Evolutionary conservation across 2,888 invertebrate genomes (phyloP).

Genomic region (Pseudolycoriella hygida): DNA sequence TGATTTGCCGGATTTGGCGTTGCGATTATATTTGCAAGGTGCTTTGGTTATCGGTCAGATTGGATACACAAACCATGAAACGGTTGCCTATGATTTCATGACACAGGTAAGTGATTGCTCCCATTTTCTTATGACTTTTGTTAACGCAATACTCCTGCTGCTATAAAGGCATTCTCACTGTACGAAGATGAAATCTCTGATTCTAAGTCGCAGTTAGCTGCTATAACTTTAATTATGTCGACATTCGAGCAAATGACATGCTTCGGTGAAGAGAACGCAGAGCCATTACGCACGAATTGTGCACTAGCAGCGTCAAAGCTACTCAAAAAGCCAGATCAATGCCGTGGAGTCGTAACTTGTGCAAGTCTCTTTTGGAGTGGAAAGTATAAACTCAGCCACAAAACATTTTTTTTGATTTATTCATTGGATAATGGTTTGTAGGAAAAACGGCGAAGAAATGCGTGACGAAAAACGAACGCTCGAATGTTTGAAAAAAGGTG

Average conservation of each 20-base stretch:
- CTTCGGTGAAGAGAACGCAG: constrained; percentile 91
- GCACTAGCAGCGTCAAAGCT: constrained; percentile 90
- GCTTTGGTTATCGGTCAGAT: constrained; percentile 85
- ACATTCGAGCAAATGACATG: constrained; percentile 90
- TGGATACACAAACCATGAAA: constrained; percentile 86
- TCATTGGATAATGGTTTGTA: constrained; percentile 8
- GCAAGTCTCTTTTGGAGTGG: constrained; percentile 97
- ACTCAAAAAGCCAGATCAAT: constrained; percentile 96
- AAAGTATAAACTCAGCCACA: constrained; percentile 25
- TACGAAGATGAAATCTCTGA: constrained; percentile 98
- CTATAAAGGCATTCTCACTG: constrained; percentile 67
- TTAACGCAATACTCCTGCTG: neutral
- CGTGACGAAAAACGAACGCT: constrained; percentile 81
- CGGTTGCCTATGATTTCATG: constrained; percentile 95
- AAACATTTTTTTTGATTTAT: neutral
- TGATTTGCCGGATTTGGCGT: constrained; percentile 81
- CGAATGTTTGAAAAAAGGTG: constrained; percentile 90
- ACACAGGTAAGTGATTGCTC: constrained; percentile 37
- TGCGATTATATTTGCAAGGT: constrained; percentile 88
- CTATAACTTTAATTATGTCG: constrained; percentile 87
- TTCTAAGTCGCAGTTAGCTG: constrained; percentile 89
- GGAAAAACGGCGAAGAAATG: constrained; percentile 39
- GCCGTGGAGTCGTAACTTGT: constrained; percentile 81
- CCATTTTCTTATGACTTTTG: no score
- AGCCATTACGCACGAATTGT: constrained; percentile 89